phyloP scores from a whole-genome alignment of 1,140 invertebrate species.

The Lithobius niger region DNA sequence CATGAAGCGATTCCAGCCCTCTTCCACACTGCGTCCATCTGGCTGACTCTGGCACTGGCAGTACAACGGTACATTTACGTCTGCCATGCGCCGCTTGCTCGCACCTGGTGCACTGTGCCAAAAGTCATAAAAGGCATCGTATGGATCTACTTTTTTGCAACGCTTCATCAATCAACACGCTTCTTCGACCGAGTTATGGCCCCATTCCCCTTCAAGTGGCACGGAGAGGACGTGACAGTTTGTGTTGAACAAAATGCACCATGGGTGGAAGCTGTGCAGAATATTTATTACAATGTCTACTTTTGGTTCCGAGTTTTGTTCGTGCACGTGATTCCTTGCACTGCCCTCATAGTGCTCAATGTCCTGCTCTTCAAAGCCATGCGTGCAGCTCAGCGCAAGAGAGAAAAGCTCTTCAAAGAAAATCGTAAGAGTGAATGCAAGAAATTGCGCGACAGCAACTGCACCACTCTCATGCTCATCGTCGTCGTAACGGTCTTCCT shows the following conservation, averaged over 20 bases:
- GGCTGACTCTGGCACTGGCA: slow-evolving; percentile 72
- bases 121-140: slow-evolving; percentile 59
- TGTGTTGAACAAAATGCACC: slow-evolving; percentile 41
- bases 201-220: slow-evolving; percentile 44
- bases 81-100: slow-evolving; percentile 69
- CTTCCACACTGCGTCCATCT: slow-evolving; percentile 84
- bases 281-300: slow-evolving; percentile 65
- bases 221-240: slow-evolving; percentile 38
- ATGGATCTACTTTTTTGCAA: slow-evolving; percentile 56
- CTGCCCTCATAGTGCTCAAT: slow-evolving; percentile 76
- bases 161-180: slow-evolving; percentile 59
- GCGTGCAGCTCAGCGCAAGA: slow-evolving; percentile 59
- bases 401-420: slow-evolving; percentile 66
- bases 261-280: slow-evolving; percentile 49
- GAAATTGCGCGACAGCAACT: slow-evolving; percentile 70
- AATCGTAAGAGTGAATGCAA: slow-evolving; percentile 71
- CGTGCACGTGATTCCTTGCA: slow-evolving; percentile 78
- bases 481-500: slow-evolving; percentile 85
- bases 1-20: slow-evolving; percentile 64
- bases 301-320: slow-evolving; percentile 76
- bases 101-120: slow-evolving; percentile 73
- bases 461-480: slow-evolving; percentile 88
- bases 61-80: slow-evolving; percentile 85
- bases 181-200: slow-evolving; percentile 52
- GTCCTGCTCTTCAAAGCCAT: slow-evolving; percentile 71